Evolutionary conservation across 2,113 vertebrate genomes (phyloP).

Genomic region (Lepus timidus): DNA sequence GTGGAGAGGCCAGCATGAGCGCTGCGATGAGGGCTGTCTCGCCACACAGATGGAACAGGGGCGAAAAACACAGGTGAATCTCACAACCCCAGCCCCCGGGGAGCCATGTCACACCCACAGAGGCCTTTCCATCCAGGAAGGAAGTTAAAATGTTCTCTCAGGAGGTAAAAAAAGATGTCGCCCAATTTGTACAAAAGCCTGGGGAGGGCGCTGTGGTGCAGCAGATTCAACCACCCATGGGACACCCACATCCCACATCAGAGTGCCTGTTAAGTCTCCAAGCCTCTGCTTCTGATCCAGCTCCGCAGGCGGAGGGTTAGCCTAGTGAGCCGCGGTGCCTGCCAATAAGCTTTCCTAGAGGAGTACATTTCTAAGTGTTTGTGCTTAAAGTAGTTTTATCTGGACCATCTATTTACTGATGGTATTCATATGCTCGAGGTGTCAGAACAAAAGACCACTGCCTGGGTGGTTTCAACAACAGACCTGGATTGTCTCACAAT

Average conservation of each 20-base stretch:
- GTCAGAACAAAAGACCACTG: not conserved
- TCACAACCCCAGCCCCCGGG: not conserved
- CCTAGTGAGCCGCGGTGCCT: too few relatives aligned
- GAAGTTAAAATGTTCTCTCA: not conserved
- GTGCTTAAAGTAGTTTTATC: not conserved
- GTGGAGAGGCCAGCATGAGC: rapidly evolving
- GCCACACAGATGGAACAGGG: not conserved
- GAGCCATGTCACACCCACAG: not conserved
- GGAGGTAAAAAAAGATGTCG: not conserved
- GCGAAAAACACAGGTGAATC: not conserved
- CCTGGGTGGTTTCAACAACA: not conserved
- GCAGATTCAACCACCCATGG: too few relatives aligned
- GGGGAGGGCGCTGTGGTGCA: too few relatives aligned
- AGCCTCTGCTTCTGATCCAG: too few relatives aligned
- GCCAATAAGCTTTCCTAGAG: not conserved
- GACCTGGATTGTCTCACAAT: not conserved
- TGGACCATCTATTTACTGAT: not conserved
- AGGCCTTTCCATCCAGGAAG: not conserved
- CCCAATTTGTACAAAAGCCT: not conserved
- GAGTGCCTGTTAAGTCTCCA: too few relatives aligned
- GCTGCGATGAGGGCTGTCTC: not conserved
- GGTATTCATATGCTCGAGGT: not conserved
- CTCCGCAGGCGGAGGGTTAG: too few relatives aligned
- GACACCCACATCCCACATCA: too few relatives aligned
- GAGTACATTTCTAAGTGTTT: not conserved